Evolutionary conservation across 2,113 vertebrate species (phyloP), one percentile per base, ranked within the genome.

Genomic region (Oryzias woworae): DNA sequence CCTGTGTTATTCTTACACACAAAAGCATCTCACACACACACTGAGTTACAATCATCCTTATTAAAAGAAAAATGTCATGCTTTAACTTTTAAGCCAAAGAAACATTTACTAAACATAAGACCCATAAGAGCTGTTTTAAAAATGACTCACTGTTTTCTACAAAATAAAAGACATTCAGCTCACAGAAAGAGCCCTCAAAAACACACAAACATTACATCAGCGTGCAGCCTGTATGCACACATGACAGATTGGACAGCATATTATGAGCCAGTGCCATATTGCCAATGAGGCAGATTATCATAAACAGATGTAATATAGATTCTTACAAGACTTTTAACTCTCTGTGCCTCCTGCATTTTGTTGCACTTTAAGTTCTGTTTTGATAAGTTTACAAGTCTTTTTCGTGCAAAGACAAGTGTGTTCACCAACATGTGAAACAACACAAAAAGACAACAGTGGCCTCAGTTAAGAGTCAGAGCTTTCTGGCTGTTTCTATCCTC

Each of bases 401-500:
- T 28, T 36, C 46, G 53, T 48, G 47, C 53, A 66, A 4, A 31
- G 4, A 54, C 67, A 52, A 46, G 60, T 58, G 45, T 65, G 70
- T 17, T 16, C 36, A 60, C 58, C 46, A 41, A 66, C 75, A 72
- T 53, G 26, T 18, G n/a, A 79, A 72, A 76, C 71, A 68, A 66
- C 65, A 75, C 59, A 77, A 71, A 75, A 44, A 69, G 80, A 73
- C 41, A 64, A 78, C 44, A 69, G 70, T 62, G 51, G 71, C 62
- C 53, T 73, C 50, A 44, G 69, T 62, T 55, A 44, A 20, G 49
- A 58, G 42, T 59, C 44, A 18, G 56, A 75, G 58, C 67, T 67
- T 17, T 66, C 46, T 62, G 70, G 62, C 46, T 72, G 58, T 75
- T 81, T 73, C 68, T 70, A 82, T 71, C 60, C 80, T 77, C 78